Conservation (phyloP, 64 coral and sea anemone genomes). For the Platygyra sinensis region DNA sequence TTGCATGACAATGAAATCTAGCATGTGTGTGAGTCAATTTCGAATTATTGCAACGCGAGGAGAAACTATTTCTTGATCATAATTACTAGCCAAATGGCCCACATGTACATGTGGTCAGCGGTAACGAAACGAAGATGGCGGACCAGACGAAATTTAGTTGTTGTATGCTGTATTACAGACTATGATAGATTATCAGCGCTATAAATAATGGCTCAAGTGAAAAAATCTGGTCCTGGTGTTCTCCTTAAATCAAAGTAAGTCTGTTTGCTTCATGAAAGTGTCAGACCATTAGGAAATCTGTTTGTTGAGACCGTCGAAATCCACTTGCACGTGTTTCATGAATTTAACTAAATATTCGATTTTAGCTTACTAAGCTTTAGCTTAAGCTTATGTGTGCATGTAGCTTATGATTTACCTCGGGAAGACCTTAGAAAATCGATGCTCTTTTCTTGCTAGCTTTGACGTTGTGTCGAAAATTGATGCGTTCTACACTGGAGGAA, state of each 20-base stretch:
- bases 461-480: constrained; percentile 88
- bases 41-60: too few species aligned
- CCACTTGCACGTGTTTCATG: background rate
- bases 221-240: background rate
- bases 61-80: too few species aligned
- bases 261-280: too few species aligned
- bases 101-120: background rate
- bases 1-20: too few species aligned
- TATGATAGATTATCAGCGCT: background rate
- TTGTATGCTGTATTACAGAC: background rate
- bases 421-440: too few species aligned
- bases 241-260: constrained; percentile 38
- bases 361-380: too few species aligned
- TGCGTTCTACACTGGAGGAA: constrained; percentile 96
- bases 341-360: too few species aligned
- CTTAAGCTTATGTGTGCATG: too few species aligned
- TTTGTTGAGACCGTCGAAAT: background rate
- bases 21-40: too few species aligned
- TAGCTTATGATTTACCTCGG: too few species aligned
- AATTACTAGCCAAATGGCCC: too few species aligned
- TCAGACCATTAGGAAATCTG: background rate
- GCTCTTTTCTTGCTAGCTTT: constrained; percentile 57
- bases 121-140: background rate
- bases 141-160: background rate
- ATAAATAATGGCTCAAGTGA: background rate